Percentiles rank a stretch among this genome's conserved stretches.
Conservation (phyloP, 2,113 vertebrate species). For the Neolamprologus kungweensis region DNA sequence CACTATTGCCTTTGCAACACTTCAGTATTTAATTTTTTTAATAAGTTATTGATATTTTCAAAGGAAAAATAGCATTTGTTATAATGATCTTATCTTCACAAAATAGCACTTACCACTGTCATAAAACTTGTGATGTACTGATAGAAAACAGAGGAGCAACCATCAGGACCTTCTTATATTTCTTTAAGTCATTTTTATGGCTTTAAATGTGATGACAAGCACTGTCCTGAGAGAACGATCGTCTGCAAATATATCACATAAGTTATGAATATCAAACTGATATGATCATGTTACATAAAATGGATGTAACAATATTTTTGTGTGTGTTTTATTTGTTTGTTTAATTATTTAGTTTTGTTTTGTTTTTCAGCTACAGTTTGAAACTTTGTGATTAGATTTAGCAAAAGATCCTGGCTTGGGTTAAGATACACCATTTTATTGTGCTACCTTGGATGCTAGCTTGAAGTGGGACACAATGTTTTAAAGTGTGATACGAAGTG, state of each 20-base stretch:
- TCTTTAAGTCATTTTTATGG: background rate
- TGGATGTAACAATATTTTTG: background rate
- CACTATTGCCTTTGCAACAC: background rate
- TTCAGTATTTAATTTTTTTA: background rate
- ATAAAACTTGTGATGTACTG: background rate
- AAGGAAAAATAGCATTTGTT: background rate
- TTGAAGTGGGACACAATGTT: background rate
- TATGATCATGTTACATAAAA: rapidly evolving
- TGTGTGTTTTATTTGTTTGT: background rate
- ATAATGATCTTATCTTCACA: background rate
- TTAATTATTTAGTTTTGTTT: background rate
- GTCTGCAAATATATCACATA: background rate
- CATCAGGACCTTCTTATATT: background rate
- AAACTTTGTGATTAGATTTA: background rate
- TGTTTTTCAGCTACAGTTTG: background rate
- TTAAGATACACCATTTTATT: background rate
- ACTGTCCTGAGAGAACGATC: background rate
- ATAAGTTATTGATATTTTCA: background rate
- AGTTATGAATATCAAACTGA: background rate
- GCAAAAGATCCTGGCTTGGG: background rate
- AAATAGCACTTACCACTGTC: background rate
- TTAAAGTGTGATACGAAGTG: background rate
- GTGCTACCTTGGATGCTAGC: rapidly evolving
- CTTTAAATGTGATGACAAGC: background rate
- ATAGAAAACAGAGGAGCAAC: background rate